Evolutionary conservation across 2,113 vertebrate genomes (phyloP).

Genomic region (Melanocharis versteri): DNA sequence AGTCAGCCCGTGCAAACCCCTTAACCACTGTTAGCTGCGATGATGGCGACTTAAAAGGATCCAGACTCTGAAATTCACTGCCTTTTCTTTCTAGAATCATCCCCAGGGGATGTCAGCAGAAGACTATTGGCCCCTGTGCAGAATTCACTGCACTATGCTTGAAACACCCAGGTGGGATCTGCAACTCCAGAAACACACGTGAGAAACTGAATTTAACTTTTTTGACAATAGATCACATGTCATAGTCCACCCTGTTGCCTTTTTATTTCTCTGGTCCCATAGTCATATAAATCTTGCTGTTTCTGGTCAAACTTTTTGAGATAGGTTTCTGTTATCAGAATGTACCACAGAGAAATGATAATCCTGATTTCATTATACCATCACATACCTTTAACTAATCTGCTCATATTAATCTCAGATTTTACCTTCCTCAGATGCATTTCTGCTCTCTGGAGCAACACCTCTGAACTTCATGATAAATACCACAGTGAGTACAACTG

Average conservation of each 20-base stretch:
- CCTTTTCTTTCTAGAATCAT: not conserved
- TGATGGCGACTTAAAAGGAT: not conserved
- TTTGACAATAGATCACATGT: not conserved
- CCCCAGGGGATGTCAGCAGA: not conserved
- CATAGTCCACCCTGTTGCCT: not conserved
- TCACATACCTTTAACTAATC: not conserved
- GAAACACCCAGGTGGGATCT: not conserved
- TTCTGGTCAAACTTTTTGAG: not conserved
- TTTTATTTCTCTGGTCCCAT: not conserved
- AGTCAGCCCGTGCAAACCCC: not conserved
- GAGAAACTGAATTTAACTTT: not conserved
- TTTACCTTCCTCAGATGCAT: not conserved
- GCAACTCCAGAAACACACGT: not conserved
- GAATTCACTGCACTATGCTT: not conserved
- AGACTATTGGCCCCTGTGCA: fast-evolving
- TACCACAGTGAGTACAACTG: not conserved
- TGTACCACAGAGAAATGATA: not conserved
- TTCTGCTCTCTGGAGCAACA: not conserved
- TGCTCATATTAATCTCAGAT: not conserved
- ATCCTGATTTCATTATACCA: not conserved
- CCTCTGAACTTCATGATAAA: not conserved
- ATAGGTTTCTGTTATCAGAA: not conserved
- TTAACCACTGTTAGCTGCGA: fast-evolving
- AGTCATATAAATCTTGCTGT: not conserved
- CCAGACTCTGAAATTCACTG: not conserved